Evolutionary conservation across 1,140 invertebrate species (phyloP).

Genomic region (Heliconius hewitsoni): DNA sequence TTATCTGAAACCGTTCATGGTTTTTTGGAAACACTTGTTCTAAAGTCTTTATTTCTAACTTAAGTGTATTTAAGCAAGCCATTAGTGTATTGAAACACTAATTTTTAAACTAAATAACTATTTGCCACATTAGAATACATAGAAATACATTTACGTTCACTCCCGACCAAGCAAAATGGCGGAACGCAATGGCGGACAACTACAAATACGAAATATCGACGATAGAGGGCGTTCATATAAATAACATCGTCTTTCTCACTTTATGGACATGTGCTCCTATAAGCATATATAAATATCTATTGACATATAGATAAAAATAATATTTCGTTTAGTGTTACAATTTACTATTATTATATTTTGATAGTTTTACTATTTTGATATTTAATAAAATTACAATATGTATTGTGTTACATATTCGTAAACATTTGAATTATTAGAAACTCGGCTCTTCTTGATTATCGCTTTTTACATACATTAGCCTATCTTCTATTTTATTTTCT

Average conservation of each 20-base stretch:
- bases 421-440: too few relatives aligned
- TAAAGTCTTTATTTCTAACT: constrained; percentile 98
- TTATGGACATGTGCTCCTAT: constrained; percentile 4
- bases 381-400: too few relatives aligned
- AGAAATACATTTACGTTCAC: constrained; percentile 76
- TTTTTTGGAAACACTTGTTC: constrained; percentile 96
- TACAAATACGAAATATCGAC: constrained; percentile 50
- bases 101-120: constrained; percentile 70
- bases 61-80: constrained; percentile 98
- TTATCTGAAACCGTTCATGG: constrained; percentile 98
- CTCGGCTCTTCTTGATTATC: too few relatives aligned
- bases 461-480: too few relatives aligned
- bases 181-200: constrained; percentile 65
- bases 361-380: too few relatives aligned
- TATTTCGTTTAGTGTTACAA: too few relatives aligned
- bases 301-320: too few relatives aligned
- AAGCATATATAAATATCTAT: not conserved
- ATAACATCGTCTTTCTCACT: constrained; percentile 33
- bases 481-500: too few relatives aligned
- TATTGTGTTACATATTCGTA: too few relatives aligned
- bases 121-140: constrained; percentile 75
- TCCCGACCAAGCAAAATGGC: constrained; percentile 79
- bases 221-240: constrained; percentile 58
- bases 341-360: too few relatives aligned
- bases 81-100: constrained; percentile 84